Evolutionary conservation across 2,888 invertebrate species (phyloP), one percentile per base, ranked within the genome.

Genomic region (Hirtodrosophila histrioides): DNA sequence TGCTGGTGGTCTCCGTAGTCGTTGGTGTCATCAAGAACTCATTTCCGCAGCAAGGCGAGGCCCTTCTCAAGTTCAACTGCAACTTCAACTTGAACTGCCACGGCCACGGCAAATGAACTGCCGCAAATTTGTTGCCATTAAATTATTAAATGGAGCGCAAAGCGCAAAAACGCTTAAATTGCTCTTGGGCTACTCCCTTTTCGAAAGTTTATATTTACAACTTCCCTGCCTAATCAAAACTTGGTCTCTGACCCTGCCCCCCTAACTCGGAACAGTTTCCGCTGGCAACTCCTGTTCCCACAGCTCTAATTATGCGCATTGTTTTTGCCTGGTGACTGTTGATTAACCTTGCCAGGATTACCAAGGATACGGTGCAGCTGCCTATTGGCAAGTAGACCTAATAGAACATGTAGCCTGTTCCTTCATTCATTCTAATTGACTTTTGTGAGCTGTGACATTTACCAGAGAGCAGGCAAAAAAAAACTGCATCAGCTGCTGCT

Each of bases 61-160:
- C 37, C 57, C 56, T 4, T 27, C 45, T 63, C 46, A 55, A 36
- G 27, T 36, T 31, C 24, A 24, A 39, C 44, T 60, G 58, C 55
- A 51, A 37, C 50, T 44, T 57, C 50, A 55, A 55, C 24, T 67
- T 58, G 53, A 53, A 40, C 41, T 31, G 54, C 57, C 53, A 27
- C 6, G 4, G 57, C 57, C 49, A 55, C 24, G 61, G 68, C 56
- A 53, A 40, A 17, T 17, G 17, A 17, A 17, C 41, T 33, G 54
- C 60, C 7, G 11, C 55, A 66, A 75, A 69, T 65, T 72, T 49
- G 60, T 57, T 23, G 60, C 44, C 80, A 75, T 81, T 81, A 81
- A 82, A 80, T 76, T 81, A 79, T 79, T 83, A 84, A 83, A 79
- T 84, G 70, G 66, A 82, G 79, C 73, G 73, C 55, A 65, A 60